Evolutionary conservation across 2,888 invertebrate genomes (phyloP).

Genomic region (Dyspetes luteomarginatus): DNA sequence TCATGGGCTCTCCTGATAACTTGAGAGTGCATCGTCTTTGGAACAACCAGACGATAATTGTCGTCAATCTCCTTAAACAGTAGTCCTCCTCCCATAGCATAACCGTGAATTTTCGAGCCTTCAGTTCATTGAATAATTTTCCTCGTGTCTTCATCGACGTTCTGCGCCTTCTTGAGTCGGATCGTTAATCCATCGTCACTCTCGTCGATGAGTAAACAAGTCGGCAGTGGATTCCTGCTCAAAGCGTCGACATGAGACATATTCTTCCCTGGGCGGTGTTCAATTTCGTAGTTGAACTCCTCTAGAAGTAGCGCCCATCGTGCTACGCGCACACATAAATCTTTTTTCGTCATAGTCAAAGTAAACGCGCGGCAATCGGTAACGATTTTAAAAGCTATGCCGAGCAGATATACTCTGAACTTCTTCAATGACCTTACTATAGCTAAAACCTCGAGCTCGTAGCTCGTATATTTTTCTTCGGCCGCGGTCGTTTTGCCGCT

Average conservation of each 20-base stretch:
- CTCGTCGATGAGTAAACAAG: constrained; percentile 15
- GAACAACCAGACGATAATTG: constrained; percentile 58
- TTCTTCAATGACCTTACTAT: no score
- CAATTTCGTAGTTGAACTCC: constrained; percentile 61
- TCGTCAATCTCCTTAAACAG: constrained; percentile 47
- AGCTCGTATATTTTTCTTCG: no score
- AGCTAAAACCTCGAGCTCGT: no score
- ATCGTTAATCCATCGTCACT: constrained; percentile 3
- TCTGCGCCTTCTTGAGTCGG: constrained; percentile 22
- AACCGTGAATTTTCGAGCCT: neutral
- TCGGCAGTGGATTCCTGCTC: constrained; percentile 60
- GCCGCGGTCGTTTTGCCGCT: no score
- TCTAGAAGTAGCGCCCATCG: no score
- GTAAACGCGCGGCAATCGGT: no score
- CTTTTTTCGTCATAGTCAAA: no score
- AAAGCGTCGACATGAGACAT: constrained; percentile 67
- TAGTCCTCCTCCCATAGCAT: constrained; percentile 37
- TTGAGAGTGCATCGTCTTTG: constrained; percentile 48
- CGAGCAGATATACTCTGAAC: no score
- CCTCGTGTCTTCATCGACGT: constrained; percentile 17
- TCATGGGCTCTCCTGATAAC: constrained; percentile 62
- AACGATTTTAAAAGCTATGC: no score
- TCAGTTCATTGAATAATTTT: constrained; percentile 3
- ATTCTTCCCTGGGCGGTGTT: constrained; percentile 60
- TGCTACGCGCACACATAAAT: no score